Evolutionary conservation across 2,888 invertebrate genomes (phyloP).

Genomic region (Rotaria sp.): DNA sequence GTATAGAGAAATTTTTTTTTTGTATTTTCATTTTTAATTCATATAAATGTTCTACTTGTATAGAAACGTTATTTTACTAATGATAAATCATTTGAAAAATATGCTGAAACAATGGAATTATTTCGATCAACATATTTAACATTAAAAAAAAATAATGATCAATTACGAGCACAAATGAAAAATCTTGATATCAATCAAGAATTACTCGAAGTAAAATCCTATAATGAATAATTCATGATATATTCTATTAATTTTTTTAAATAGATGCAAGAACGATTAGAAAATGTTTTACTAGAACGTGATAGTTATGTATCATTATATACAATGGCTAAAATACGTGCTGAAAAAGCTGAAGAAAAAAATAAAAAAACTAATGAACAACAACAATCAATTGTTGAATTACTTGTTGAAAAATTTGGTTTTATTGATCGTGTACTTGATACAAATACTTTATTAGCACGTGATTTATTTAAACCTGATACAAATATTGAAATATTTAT

Average conservation of each 20-base stretch:
- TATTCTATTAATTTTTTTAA: background rate
- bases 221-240: background rate
- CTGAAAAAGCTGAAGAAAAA: background rate
- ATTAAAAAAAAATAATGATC: background rate
- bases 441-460: background rate
- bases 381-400: constrained; percentile 2
- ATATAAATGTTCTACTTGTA: background rate
- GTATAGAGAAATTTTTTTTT: background rate
- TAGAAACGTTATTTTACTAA: constrained; percentile 28
- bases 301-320: constrained; percentile 22
- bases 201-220: background rate
- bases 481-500: constrained; percentile 5
- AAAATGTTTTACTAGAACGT: background rate
- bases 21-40: background rate
- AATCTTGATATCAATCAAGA: background rate
- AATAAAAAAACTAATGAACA: background rate
- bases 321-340: constrained; percentile 12
- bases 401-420: constrained; percentile 8
- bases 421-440: background rate
- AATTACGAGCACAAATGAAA: background rate
- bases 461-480: background rate
- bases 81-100: constrained; percentile 24
- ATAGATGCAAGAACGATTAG: constrained; percentile 26
- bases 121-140: constrained; percentile 11
- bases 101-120: constrained; percentile 20